Conservation (phyloP, 2,113 vertebrate genomes). For the Mixornis gularis region DNA sequence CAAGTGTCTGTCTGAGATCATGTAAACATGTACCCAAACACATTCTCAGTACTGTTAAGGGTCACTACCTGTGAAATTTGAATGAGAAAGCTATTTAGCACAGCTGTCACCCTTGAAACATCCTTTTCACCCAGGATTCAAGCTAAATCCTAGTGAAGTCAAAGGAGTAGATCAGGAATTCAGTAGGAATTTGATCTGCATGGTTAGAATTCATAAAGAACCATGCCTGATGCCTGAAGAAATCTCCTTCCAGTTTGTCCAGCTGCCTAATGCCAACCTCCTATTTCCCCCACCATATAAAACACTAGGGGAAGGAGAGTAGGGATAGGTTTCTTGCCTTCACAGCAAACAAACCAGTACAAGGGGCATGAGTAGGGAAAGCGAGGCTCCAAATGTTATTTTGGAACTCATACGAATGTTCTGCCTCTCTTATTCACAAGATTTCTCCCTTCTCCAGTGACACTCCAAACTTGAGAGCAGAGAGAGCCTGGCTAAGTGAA, state of each 20-base stretch:
- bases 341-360: not conserved
- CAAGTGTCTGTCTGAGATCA: not conserved
- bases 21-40: not conserved
- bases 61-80: not conserved
- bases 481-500: not conserved
- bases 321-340: not conserved
- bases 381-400: not conserved
- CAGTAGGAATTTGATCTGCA: not conserved
- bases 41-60: not conserved
- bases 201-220: not conserved
- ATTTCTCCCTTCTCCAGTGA: not conserved
- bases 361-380: rapidly evolving
- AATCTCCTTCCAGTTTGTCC: not conserved
- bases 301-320: not conserved
- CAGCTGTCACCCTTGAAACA: not conserved
- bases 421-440: not conserved
- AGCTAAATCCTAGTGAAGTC: not conserved
- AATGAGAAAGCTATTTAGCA: not conserved
- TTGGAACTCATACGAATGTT: not conserved
- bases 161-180: not conserved
- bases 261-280: not conserved
- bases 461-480: not conserved
- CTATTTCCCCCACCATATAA: not conserved
- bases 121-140: not conserved
- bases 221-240: not conserved